Percentiles rank a stretch among this genome's conserved stretches.
These are phyloP conservation scores for Trichomycterus rosablanca DNA, from an alignment of 2,113 vertebrate genomes.

Conservation along the genomic window DNA sequence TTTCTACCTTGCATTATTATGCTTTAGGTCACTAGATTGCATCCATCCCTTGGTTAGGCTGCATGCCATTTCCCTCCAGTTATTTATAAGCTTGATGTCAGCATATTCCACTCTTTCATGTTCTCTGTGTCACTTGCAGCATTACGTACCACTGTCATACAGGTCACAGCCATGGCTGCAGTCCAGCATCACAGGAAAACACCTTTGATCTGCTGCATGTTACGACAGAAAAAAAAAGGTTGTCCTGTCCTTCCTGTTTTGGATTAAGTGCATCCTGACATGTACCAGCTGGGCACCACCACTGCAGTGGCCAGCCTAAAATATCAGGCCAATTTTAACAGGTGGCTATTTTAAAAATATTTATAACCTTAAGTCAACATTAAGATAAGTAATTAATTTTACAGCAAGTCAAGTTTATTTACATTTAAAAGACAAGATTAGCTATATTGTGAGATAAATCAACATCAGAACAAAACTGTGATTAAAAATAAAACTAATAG, in stretches of 20 bases:
- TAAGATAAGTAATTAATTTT: neutral
- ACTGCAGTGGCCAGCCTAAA: slow-evolving; percentile 18
- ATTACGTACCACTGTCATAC: neutral
- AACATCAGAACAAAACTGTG: too few species aligned
- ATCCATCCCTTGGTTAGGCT: too few species aligned
- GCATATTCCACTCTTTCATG: neutral
- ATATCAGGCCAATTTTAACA: slow-evolving; percentile 19
- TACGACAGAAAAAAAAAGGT: slow-evolving; percentile 41
- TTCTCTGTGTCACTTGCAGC: neutral
- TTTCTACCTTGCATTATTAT: too few species aligned
- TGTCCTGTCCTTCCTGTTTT: slow-evolving; percentile 39
- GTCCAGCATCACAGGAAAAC: slow-evolving; percentile 25
- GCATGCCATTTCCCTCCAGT: neutral
- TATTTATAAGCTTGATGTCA: too few species aligned
- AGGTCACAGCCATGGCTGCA: slow-evolving; percentile 10
- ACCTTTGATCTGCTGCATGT: slow-evolving; percentile 34
- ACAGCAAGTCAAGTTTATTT: too few species aligned
- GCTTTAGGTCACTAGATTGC: too few species aligned
- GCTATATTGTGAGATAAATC: too few species aligned
- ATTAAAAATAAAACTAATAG: too few species aligned
- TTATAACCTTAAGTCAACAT: slow-evolving; percentile 9
- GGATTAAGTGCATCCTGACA: slow-evolving; percentile 18
- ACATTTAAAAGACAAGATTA: too few species aligned
- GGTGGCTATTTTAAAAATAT: slow-evolving; percentile 29
- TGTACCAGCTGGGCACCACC: slow-evolving; percentile 34